Percentiles rank a stretch among this genome's conserved stretches.
These are phyloP conservation scores for Pterois miles DNA, from an alignment of 2,797 vertebrate species.

Conservation along the genomic window DNA sequence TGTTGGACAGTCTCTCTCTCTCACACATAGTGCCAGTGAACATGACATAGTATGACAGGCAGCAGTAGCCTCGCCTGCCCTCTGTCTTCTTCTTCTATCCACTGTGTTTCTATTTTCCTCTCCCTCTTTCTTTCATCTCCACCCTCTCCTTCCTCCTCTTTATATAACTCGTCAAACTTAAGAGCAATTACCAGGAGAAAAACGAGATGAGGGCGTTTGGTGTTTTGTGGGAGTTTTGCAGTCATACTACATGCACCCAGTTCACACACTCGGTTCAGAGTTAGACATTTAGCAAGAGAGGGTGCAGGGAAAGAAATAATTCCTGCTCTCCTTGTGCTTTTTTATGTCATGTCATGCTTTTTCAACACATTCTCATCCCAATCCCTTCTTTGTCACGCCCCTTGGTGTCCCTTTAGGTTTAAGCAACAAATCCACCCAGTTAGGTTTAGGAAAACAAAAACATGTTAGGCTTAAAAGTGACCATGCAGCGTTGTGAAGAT, in stretches of 20 bases:
- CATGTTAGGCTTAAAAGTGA: too few species aligned
- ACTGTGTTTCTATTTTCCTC: background rate
- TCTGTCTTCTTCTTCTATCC: conserved; percentile 25
- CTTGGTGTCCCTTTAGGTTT: too few species aligned
- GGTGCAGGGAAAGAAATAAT: background rate
- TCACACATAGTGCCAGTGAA: conserved; percentile 41
- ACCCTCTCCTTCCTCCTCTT: background rate
- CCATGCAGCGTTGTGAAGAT: too few species aligned
- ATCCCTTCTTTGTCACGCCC: too few species aligned
- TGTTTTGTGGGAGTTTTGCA: background rate
- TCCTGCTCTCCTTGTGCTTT: too few species aligned
- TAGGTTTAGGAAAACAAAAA: too few species aligned
- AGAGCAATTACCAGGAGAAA: background rate
- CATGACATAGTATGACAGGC: conserved; percentile 72
- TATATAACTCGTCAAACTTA: background rate
- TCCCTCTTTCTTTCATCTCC: background rate
- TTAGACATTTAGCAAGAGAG: conserved; percentile 14
- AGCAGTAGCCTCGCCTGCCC: conserved; percentile 48
- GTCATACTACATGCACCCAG: background rate
- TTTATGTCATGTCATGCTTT: too few species aligned
- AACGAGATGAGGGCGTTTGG: background rate
- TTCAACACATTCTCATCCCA: too few species aligned
- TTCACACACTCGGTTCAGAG: conserved; percentile 23
- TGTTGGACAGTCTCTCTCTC: conserved; percentile 24
- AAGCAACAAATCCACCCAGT: too few species aligned